Evolutionary conservation across 2,888 invertebrate genomes (phyloP), one percentile per base, ranked within the genome.

Genomic region (Leucophora obtusa): DNA sequence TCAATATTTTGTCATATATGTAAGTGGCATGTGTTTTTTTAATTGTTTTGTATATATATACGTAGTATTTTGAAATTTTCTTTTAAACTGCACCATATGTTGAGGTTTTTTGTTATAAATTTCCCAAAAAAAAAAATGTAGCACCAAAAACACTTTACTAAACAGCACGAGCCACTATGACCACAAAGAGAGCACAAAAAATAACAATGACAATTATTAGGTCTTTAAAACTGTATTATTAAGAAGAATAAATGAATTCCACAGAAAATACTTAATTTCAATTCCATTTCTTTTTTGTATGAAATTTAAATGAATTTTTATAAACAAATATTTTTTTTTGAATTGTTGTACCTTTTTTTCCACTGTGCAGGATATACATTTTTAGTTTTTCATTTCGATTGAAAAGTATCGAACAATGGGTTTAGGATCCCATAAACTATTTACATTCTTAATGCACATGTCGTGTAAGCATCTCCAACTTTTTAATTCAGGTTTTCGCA

Each of bases 141-240:
- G 1, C 21, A 50, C 18, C 5, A 33, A 18, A 59, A 65, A n/a
- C 58, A 54, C 65, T 65, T 70, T 53, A 70, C 35, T 51, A 43
- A 65, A 33, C 65, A 77, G 65, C 77, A 71, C 65, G 71, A 66
- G 65, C 35, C 59, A 47, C 33, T 8, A 63, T 3, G 11, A 54
- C 10, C 14, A 7, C 0, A 35, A 35, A 38, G 14, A 38, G 38
- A 38, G n/a, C n/a, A 38, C 11, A 38, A 11, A 2, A 10, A 21
- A 9, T 43, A 43, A 60, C 11, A 38, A 38, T 38, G 14, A 38
- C 8, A 9, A 38, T 11, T 38, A 11, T 2, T 11, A 38, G 8
- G 38, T 38, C 11, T 38, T 38, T 38, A 11, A 38, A 38, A 14
- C 10, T 2, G 1, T 3, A 11, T 38, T 43, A 47, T 43, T 21